Base-by-base conservation (phyloP, 2,797 vertebrate genomes). In the Micromesistius poutassou region DNA sequence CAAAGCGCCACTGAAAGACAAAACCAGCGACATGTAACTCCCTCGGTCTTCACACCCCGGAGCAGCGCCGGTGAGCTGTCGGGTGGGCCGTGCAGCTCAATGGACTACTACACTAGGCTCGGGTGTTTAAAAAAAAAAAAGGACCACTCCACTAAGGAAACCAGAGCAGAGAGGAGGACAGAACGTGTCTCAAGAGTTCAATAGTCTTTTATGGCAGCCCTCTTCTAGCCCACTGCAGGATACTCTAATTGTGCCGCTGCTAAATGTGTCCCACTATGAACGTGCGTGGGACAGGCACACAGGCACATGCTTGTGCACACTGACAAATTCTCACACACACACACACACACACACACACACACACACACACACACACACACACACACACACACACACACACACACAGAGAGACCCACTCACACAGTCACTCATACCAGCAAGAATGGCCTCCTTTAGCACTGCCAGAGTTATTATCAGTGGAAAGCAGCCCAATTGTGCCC, bases 401-500 rank as follows among this genome's bases (percentile, higher is more conserved):
- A 66, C n/a, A 72, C 84, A 85, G 78, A 76, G 25, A 76, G 76
- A 78, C 79, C 66, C 77, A 76, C 74, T 81, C 76, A 79, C 83
- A 80, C 89, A 55, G 46, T 55, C 30, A 74, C 55, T 62, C 62
- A 68, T 28, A 68, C 25, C n/a, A 68, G 62, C 62, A 89, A 71
- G 80, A 86, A 87, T 91, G 91, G 86, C 89, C 91, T 89, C 90
- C 87, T 93, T 93, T 91, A 91, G 90, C 86, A 83, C 91, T 90
- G 89, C 89, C 87, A 90, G 87, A 90, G 88, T 92, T 92, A 92
- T 94, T 93, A 92, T 90, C 86, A 85, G 91, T 91, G 89, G 90
- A 92, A 92, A 92, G 89, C 91, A 93, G 90, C 89, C 92, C 91
- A 92, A 92, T 93, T 93, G 88, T 92, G 91, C 93, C 91, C 92